A percentile compares a stretch with the other conserved stretches of the same genome.
These are phyloP conservation scores for Artibeus jamaicensis DNA, from an alignment of 2,797 vertebrate species.

Conservation along the genomic window DNA sequence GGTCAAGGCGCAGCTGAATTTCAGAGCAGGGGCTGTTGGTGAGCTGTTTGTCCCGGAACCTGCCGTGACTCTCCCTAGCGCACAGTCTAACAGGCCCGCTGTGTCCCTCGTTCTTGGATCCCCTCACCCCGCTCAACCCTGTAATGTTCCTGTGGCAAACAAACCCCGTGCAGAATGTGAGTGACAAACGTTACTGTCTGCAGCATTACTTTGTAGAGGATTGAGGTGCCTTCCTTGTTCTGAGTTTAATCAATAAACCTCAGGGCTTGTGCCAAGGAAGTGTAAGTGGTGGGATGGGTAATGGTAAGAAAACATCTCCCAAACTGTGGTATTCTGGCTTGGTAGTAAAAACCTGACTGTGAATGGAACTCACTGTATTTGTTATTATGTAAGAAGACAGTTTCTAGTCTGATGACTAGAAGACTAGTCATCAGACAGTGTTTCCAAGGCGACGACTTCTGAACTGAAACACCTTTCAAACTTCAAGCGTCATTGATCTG, in stretches of 20 bases:
- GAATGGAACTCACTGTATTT: constrained; percentile 96
- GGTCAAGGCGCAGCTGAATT: constrained; percentile 90
- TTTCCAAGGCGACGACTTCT: constrained; percentile 96
- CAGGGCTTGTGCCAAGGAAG: constrained; percentile 94
- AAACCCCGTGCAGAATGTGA: neutral
- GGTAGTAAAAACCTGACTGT: constrained; percentile 95
- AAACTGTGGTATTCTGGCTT: constrained; percentile 97
- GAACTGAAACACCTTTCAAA: constrained; percentile 98
- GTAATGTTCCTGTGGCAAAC: neutral
- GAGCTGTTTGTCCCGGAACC: constrained; percentile 88
- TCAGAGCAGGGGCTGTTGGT: constrained; percentile 91
- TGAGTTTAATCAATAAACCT: constrained; percentile 94
- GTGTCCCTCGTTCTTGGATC: neutral
- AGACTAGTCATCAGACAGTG: constrained; percentile 99
- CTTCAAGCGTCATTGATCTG: constrained; percentile 95
- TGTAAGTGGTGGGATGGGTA: constrained; percentile 95
- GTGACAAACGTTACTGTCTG: neutral
- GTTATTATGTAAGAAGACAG: constrained; percentile 93
- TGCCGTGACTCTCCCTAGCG: neutral
- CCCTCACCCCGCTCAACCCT: neutral
- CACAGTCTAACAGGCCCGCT: neutral
- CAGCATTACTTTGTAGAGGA: constrained; percentile 93
- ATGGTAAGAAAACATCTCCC: constrained; percentile 95
- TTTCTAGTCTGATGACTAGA: too few relatives aligned
- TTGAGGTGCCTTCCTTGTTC: constrained; percentile 96